Evolutionary conservation across 2,888 invertebrate species (phyloP).

Genomic region (Patella pellucida): DNA sequence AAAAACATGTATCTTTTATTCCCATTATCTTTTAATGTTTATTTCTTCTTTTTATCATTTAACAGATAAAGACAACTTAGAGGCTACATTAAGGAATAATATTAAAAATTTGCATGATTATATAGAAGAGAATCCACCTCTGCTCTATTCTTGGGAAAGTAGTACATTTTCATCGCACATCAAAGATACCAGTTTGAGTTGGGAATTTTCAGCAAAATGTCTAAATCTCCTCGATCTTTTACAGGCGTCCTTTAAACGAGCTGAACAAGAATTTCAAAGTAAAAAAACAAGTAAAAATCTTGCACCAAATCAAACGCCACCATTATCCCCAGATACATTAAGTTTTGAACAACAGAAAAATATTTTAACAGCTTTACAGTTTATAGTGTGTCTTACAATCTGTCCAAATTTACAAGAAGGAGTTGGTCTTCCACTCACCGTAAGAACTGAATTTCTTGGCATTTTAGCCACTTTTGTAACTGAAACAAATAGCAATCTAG

Average conservation of each 20-base stretch:
- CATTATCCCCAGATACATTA: constrained; percentile 69
- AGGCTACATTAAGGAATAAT: background rate
- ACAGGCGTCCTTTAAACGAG: constrained; percentile 31
- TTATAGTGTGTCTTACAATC: constrained; percentile 79
- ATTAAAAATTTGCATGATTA: background rate
- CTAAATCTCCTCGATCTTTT: constrained; percentile 42
- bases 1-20: no score
- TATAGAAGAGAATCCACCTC: background rate
- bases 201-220: constrained; percentile 45
- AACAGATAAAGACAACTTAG: background rate
- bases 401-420: constrained; percentile 79
- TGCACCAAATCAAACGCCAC: constrained; percentile 44
- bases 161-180: constrained; percentile 18
- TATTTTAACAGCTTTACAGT: constrained; percentile 77
- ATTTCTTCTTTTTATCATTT: no score
- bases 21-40: no score
- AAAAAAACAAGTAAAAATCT: constrained; percentile 10
- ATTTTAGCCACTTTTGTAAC: constrained; percentile 26
- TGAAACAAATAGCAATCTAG: constrained; percentile 11
- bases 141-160: background rate
- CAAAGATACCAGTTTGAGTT: constrained; percentile 26
- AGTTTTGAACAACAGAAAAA: constrained; percentile 80
- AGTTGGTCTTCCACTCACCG: constrained; percentile 75
- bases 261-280: constrained; percentile 28
- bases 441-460: constrained; percentile 70